Evolutionary conservation across 2,888 invertebrate genomes (phyloP).

Genomic region (Xestia xanthographa): DNA sequence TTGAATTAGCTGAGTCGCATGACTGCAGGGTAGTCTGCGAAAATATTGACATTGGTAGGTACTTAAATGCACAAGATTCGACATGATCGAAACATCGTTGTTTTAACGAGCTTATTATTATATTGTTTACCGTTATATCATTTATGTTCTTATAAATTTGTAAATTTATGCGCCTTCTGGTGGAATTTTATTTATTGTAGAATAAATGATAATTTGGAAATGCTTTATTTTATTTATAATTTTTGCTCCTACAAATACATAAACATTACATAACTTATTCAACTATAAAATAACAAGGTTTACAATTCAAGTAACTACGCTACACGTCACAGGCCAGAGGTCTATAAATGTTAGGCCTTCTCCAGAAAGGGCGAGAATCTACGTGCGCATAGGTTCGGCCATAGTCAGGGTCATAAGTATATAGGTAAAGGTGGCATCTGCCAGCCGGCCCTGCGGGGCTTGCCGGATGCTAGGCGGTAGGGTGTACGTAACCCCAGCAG

Average conservation of each 20-base stretch:
- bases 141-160: constrained; percentile 44
- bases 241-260: not conserved
- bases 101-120: constrained; percentile 38
- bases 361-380: no score
- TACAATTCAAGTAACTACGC: no score
- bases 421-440: no score
- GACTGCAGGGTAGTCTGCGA: constrained; percentile 16
- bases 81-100: constrained; percentile 39
- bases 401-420: no score
- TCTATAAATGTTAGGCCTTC: no score
- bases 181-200: constrained; percentile 69
- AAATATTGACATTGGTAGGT: constrained; percentile 30
- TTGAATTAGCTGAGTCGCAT: constrained; percentile 19
- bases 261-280: not conserved
- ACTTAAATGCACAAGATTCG: constrained; percentile 50
- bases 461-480: no score
- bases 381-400: no score
- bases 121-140: constrained; percentile 38
- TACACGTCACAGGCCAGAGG: no score
- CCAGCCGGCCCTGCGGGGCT: no score
- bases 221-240: constrained; percentile 44
- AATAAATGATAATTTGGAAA: constrained; percentile 68
- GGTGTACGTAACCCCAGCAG: no score
- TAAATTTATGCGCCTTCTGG: constrained; percentile 46
- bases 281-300: not conserved